These are phyloP conservation scores for Neodiprion virginianus DNA, from an alignment of 1,140 invertebrate species.

Conservation along the genomic window DNA sequence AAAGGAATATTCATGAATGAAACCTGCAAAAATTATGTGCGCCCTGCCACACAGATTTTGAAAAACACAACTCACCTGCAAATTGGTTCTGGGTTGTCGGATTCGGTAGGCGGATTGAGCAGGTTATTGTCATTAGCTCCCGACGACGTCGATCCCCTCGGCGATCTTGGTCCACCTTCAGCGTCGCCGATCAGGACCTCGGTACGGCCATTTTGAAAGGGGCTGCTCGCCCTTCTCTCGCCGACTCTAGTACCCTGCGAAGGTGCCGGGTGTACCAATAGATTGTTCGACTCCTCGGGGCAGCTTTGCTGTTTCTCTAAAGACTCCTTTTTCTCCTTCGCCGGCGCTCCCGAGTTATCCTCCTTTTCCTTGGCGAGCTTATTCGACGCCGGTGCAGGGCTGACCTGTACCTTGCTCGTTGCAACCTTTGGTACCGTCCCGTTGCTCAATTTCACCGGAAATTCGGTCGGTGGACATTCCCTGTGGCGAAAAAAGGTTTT, in stretches of 20 bases:
- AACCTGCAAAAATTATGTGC: too few species aligned
- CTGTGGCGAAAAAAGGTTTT: conserved; percentile 31
- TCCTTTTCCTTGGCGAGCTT: conserved; percentile 20
- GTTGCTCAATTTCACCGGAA: conserved; percentile 54
- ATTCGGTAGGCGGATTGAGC: conserved; percentile 47
- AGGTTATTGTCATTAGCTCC: conserved; percentile 53
- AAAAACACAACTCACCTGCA: conserved; percentile 42
- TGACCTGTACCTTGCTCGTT: conserved; percentile 36
- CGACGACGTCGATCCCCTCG: conserved; percentile 59
- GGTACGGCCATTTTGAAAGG: conserved; percentile 75
- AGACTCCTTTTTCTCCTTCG: conserved; percentile 42
- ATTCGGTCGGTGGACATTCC: conserved; percentile 38
- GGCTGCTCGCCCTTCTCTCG: conserved; percentile 65
- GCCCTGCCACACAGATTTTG: too few species aligned
- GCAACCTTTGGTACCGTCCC: conserved; percentile 53
- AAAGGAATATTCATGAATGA: too few species aligned
- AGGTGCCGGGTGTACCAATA: conserved; percentile 40
- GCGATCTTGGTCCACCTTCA: conserved; percentile 59
- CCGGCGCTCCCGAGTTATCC: conserved; percentile 26
- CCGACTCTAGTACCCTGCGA: conserved; percentile 36
- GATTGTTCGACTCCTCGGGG: conserved; percentile 49
- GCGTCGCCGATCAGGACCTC: conserved; percentile 73
- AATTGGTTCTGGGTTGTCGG: conserved; percentile 56
- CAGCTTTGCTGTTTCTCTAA: conserved; percentile 53
- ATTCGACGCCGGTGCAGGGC: neutral